Conservation (phyloP, 2,797 vertebrate species). For the Chiloscyllium punctatum region DNA sequence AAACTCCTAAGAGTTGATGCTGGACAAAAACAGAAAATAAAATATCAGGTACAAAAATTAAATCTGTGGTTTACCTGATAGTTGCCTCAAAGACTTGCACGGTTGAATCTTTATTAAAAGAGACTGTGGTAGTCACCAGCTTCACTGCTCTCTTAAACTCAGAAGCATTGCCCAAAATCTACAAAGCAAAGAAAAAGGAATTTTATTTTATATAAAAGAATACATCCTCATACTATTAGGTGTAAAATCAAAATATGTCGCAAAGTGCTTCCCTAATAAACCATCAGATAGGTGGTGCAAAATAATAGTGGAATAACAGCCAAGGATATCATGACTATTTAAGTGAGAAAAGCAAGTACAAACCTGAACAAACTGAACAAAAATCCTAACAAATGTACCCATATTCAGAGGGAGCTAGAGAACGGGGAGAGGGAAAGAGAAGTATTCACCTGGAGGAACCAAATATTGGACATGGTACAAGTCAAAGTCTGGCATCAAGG, state of each 20-base stretch:
- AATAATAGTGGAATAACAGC: not conserved
- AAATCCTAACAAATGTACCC: not conserved
- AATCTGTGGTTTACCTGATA: constrained; percentile 71
- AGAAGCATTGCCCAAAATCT: constrained; percentile 92
- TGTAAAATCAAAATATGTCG: not conserved
- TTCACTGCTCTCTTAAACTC: constrained; percentile 93
- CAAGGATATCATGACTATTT: not conserved
- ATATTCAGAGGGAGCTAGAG: not conserved
- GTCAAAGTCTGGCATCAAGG: not conserved
- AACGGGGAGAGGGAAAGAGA: not conserved
- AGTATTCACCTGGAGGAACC: not conserved
- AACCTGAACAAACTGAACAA: not conserved
- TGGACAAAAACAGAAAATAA: not conserved
- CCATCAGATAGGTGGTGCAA: not conserved
- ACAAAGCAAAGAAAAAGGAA: constrained; percentile 45
- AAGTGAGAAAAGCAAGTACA: not conserved
- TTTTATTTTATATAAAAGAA: too few relatives aligned
- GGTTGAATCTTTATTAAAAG: constrained; percentile 95
- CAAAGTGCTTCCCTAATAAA: not conserved
- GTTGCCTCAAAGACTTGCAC: constrained; percentile 97
- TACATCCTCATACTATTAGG: not conserved
- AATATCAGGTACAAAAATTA: not conserved
- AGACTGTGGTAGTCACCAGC: constrained; percentile 91
- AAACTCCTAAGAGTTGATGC: not conserved
- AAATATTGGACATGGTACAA: not conserved